Percentiles rank a stretch among this genome's conserved stretches.
Evolutionary conservation across 2,113 vertebrate species (phyloP).

Genomic region (Tychaedon coryphoeus): DNA sequence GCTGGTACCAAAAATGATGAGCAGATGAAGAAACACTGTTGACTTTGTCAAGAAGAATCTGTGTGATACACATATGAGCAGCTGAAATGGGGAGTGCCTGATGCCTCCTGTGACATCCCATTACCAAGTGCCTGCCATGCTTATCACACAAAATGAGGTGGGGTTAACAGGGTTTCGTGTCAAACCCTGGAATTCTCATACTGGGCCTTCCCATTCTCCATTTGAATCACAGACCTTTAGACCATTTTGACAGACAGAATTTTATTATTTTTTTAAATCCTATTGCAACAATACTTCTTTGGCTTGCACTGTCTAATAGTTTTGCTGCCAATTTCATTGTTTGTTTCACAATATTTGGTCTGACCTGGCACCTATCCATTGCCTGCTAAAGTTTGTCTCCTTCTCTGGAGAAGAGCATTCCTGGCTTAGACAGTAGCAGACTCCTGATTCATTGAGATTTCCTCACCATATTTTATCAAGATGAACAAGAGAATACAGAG

Average conservation of each 20-base stretch:
- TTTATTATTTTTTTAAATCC: background rate
- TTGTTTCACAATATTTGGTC: background rate
- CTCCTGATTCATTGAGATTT: background rate
- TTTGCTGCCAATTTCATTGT: background rate
- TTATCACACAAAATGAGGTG: fast-evolving
- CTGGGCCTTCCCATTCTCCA: background rate
- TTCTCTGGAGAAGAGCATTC: background rate
- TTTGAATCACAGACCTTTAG: background rate
- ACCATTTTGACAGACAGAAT: background rate
- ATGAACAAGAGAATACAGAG: background rate
- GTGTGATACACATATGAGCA: background rate
- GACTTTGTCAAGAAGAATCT: background rate
- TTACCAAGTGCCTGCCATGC: background rate
- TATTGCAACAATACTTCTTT: background rate
- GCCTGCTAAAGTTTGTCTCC: background rate
- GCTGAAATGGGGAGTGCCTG: background rate
- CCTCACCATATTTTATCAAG: background rate
- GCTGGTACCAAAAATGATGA: background rate
- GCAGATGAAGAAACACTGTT: background rate
- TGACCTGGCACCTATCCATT: background rate
- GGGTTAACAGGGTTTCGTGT: background rate
- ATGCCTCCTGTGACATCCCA: background rate
- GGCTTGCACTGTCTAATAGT: background rate
- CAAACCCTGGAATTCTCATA: background rate
- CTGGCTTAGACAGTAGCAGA: background rate